phyloP scores from a whole-genome alignment of 2,113 vertebrate genomes.

The Tautogolabrus adspersus region DNA sequence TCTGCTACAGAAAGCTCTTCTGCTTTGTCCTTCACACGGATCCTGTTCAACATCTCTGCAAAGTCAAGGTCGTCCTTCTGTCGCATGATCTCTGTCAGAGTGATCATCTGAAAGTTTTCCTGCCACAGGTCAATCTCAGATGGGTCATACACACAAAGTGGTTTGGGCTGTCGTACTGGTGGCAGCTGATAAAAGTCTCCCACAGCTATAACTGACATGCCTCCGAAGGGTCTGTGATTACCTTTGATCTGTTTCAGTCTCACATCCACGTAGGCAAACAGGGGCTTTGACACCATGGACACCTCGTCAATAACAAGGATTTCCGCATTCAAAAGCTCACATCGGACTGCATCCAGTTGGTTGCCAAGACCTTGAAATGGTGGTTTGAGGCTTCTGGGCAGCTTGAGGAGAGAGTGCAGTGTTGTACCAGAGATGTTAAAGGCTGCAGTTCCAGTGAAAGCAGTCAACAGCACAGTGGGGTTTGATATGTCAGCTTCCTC shows the following conservation, averaged over 20 bases:
- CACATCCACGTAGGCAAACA: slow-evolving; percentile 45
- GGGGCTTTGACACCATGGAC: slow-evolving; percentile 50
- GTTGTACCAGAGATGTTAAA: slow-evolving; percentile 29
- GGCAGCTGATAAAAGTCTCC: too few species aligned
- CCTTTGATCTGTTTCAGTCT: slow-evolving; percentile 25
- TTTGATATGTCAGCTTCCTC: slow-evolving; percentile 16
- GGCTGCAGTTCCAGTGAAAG: slow-evolving; percentile 33
- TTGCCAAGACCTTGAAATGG: slow-evolving; percentile 18
- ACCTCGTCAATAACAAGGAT: slow-evolving; percentile 48
- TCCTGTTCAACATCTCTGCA: background rate
- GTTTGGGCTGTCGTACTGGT: too few species aligned
- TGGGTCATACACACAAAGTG: too few species aligned
- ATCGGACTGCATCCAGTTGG: slow-evolving; percentile 16
- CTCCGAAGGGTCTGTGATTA: too few species aligned
- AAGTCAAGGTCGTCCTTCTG: background rate
- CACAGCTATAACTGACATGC: too few species aligned
- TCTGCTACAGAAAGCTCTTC: background rate
- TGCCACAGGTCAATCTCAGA: too few species aligned
- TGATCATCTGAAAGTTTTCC: background rate
- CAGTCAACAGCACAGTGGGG: slow-evolving; percentile 15
- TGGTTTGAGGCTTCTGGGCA: background rate
- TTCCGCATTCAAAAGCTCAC: slow-evolving; percentile 34
- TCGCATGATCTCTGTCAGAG: background rate
- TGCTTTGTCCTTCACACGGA: background rate
- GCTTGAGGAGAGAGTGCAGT: slow-evolving; percentile 28